Percentiles rank a stretch among this genome's conserved stretches.
Evolutionary conservation across 2,797 vertebrate species (phyloP).

Genomic region (Tapera naevia): DNA sequence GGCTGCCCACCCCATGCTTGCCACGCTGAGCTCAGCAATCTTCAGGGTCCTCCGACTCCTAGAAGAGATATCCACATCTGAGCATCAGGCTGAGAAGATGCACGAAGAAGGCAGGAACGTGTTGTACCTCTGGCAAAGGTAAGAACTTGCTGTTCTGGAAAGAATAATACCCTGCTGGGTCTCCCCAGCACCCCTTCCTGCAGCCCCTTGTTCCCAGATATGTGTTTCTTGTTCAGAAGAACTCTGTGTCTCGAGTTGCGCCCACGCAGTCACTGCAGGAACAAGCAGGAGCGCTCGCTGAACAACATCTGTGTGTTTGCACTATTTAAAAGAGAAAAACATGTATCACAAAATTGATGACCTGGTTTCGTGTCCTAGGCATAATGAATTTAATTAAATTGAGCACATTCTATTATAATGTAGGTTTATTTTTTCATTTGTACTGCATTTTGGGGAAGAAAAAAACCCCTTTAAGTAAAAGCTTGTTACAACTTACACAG

Average conservation of each 20-base stretch:
- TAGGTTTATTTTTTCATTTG: background rate
- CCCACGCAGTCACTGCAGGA: background rate
- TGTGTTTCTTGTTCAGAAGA: background rate
- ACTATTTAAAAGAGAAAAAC: background rate
- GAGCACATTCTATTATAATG: background rate
- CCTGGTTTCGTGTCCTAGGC: background rate
- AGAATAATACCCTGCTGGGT: background rate
- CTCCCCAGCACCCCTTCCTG: background rate
- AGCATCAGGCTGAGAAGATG: background rate
- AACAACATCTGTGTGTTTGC: background rate
- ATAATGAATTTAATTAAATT: background rate
- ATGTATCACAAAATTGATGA: background rate
- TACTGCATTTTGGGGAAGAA: background rate
- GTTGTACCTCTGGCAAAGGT: background rate
- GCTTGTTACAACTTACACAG: background rate
- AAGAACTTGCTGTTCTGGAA: background rate
- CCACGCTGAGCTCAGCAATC: rapidly evolving
- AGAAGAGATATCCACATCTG: background rate
- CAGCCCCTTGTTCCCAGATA: background rate
- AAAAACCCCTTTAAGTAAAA: background rate
- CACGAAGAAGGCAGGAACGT: background rate
- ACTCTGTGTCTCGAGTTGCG: rapidly evolving
- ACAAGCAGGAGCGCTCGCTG: background rate
- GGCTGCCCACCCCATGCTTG: background rate
- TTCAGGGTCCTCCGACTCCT: rapidly evolving